Percentiles rank a stretch among this genome's conserved stretches.
Conservation (phyloP, 2,113 vertebrate genomes). For the Illadopsis cleaveri region DNA sequence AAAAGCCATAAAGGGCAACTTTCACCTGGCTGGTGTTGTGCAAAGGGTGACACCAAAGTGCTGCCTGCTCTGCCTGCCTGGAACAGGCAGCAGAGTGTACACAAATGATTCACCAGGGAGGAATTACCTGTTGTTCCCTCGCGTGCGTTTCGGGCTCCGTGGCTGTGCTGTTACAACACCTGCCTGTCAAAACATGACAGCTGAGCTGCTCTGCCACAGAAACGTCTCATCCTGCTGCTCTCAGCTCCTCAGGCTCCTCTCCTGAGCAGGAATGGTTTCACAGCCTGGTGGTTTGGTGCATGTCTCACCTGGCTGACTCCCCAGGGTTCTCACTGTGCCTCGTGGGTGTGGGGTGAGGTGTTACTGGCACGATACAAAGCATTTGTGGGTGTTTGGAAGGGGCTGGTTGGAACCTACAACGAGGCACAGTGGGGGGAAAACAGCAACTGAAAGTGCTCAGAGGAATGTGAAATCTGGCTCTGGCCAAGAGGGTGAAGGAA, state of each 20-base stretch:
- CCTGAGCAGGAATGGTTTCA: background rate
- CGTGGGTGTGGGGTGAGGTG: background rate
- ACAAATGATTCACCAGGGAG: conserved; percentile 37
- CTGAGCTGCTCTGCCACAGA: background rate
- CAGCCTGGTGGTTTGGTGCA: background rate
- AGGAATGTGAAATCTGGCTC: background rate
- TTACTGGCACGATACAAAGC: background rate
- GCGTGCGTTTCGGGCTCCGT: background rate
- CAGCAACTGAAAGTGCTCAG: background rate
- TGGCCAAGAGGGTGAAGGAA: background rate
- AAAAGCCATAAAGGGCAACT: background rate
- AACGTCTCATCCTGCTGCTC: background rate
- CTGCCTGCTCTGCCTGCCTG: conserved; percentile 1
- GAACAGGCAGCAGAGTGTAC: background rate
- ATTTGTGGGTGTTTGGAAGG: background rate
- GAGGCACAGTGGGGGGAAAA: background rate
- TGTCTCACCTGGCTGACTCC: background rate
- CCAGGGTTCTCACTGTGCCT: background rate
- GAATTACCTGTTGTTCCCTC: conserved; percentile 51
- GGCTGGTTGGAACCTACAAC: background rate
- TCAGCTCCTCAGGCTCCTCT: background rate
- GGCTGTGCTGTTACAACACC: conserved; percentile 35
- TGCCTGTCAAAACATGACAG: conserved; percentile 53
- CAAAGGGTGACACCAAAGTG: background rate
- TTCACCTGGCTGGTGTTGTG: background rate